Conservation (phyloP, 2,113 vertebrate species). For the Apistogramma diplotaenia region DNA sequence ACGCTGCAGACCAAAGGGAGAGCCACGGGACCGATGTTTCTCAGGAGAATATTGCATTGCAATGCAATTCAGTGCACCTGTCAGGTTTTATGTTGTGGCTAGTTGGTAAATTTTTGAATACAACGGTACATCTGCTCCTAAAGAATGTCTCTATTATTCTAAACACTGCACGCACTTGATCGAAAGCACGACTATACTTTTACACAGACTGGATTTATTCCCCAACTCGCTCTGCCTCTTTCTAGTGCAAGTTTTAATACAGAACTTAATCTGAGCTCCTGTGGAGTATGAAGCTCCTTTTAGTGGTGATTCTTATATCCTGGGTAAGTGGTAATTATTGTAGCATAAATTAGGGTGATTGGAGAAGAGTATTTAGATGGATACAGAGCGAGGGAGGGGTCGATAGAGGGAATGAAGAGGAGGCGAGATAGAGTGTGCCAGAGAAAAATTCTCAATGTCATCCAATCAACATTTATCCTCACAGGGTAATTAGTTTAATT, state of each 20-base stretch:
- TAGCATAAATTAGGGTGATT: slow-evolving; percentile 77
- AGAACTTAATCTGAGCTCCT: slow-evolving; percentile 72
- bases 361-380: slow-evolving; percentile 57
- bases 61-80: neutral
- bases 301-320: slow-evolving; percentile 64
- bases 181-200: slow-evolving; percentile 55
- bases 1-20: neutral
- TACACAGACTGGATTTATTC: slow-evolving; percentile 65
- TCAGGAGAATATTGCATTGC: neutral
- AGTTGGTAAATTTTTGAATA: neutral
- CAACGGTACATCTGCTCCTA: neutral
- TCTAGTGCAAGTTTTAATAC: slow-evolving; percentile 63
- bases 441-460: slow-evolving; percentile 70
- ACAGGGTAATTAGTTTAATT: slow-evolving; percentile 77
- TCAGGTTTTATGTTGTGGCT: neutral
- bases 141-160: neutral
- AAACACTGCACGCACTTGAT: slow-evolving; percentile 24
- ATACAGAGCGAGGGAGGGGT: slow-evolving; percentile 46
- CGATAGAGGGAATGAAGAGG: slow-evolving; percentile 26
- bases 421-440: slow-evolving; percentile 46
- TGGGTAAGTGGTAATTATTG: slow-evolving; percentile 76
- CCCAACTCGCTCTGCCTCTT: slow-evolving; percentile 45
- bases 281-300: slow-evolving; percentile 61
- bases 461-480: slow-evolving; percentile 64
- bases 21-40: neutral